Percentiles rank a stretch among this genome's conserved stretches.
phyloP scores from a whole-genome alignment of 2,888 invertebrate species.

The Osedax frankpressi region DNA sequence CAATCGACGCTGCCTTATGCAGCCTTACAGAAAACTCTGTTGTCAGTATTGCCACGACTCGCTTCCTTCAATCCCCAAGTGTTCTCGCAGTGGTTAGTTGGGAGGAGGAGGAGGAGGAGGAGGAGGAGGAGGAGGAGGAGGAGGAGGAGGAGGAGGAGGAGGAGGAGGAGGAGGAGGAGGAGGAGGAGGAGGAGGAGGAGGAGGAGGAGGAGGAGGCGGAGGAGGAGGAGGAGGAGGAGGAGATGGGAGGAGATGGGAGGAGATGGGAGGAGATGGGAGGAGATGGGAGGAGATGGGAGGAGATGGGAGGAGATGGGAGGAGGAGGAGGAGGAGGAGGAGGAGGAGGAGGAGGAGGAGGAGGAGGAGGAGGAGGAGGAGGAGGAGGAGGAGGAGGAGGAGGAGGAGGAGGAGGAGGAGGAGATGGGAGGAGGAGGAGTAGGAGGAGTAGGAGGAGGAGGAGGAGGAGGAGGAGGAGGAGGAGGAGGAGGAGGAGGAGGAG shows the following conservation, averaged over 20 bases:
- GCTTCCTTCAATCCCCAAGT: conserved; percentile 78
- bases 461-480: background rate
- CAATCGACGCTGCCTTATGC: background rate
- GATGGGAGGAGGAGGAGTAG: background rate
- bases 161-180: background rate
- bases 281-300: no score
- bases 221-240: no score
- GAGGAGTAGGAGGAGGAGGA: background rate
- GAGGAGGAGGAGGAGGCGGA: no score
- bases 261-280: no score
- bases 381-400: background rate
- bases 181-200: background rate
- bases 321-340: background rate
- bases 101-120: background rate
- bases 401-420: background rate
- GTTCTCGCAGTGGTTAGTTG: conserved; percentile 54
- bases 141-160: no score
- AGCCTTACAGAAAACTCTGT: conserved; percentile 67
- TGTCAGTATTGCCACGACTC: conserved; percentile 73
- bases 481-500: background rate
- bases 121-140: no score
- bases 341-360: background rate
- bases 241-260: background rate
- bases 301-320: background rate
- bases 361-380: background rate